A percentile compares a stretch with the other conserved stretches of the same genome.
phyloP scores from a whole-genome alignment of 2,888 invertebrate species.

The Papilio elwesi region DNA sequence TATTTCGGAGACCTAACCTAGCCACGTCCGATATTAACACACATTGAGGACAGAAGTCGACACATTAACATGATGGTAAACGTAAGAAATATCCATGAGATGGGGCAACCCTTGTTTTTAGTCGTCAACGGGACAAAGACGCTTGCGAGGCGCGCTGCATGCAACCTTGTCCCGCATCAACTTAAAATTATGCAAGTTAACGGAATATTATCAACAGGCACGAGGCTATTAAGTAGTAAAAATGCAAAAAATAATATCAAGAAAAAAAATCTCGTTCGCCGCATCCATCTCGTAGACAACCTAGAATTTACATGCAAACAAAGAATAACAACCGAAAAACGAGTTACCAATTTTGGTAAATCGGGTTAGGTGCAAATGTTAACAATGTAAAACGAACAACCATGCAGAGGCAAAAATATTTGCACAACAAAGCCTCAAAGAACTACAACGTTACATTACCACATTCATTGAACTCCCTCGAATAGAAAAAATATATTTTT shows the following conservation, averaged over 20 bases:
- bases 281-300: constrained; percentile 66
- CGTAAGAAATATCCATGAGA: constrained; percentile 82
- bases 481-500: constrained; percentile 45
- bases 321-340: constrained; percentile 71
- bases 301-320: constrained; percentile 78
- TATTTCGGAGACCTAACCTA: constrained; percentile 78
- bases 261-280: constrained; percentile 55
- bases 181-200: constrained; percentile 67
- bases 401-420: constrained; percentile 77
- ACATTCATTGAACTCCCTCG: constrained; percentile 21
- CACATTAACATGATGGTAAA: constrained; percentile 83
- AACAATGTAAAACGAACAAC: constrained; percentile 80
- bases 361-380: constrained; percentile 80
- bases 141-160: constrained; percentile 57
- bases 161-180: constrained; percentile 60
- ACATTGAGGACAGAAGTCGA: constrained; percentile 78
- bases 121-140: constrained; percentile 62
- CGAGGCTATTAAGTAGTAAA: constrained; percentile 61
- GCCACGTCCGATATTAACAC: constrained; percentile 72
- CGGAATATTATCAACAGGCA: constrained; percentile 55
- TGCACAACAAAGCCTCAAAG: constrained; percentile 69
- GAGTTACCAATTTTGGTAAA: constrained; percentile 75
- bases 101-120: constrained; percentile 84
- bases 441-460: constrained; percentile 45
- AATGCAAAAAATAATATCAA: constrained; percentile 60